These are phyloP conservation scores for Stenichneumon culpator DNA, from an alignment of 2,888 invertebrate genomes.

Conservation along the genomic window DNA sequence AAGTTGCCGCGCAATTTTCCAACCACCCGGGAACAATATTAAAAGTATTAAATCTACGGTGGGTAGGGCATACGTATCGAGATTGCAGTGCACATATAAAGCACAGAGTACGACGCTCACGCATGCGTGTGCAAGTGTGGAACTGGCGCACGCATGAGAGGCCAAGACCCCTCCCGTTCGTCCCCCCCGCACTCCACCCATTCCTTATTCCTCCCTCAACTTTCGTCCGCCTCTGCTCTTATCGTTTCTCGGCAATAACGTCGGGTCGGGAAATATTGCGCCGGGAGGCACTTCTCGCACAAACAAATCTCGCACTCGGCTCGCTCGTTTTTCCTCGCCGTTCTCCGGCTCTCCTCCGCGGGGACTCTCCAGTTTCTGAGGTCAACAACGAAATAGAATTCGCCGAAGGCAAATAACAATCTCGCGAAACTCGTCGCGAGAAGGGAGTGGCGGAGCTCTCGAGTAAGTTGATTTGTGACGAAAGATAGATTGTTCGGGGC, in stretches of 20 bases:
- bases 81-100: slow-evolving; percentile 1
- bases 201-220: slow-evolving; percentile 18
- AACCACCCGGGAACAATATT: slow-evolving; percentile 52
- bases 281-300: slow-evolving; percentile 60
- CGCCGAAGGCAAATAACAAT: slow-evolving; percentile 48
- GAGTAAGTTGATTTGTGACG: slow-evolving; percentile 16
- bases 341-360: slow-evolving; percentile 12
- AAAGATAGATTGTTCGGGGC: background rate
- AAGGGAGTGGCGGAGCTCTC: background rate
- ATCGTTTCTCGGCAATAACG: slow-evolving; percentile 65
- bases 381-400: slow-evolving; percentile 55
- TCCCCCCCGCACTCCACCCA: background rate
- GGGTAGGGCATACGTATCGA: slow-evolving; percentile 33
- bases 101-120: background rate
- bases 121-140: slow-evolving; percentile 28
- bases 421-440: slow-evolving; percentile 20
- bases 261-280: slow-evolving; percentile 63
- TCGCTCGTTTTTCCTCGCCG: slow-evolving; percentile 39
- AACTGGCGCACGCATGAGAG: slow-evolving; percentile 31
- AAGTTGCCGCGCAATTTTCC: slow-evolving; percentile 56
- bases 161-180: slow-evolving; percentile 5
- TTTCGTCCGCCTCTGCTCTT: slow-evolving; percentile 40
- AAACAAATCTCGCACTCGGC: slow-evolving; percentile 65
- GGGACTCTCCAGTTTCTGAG: slow-evolving; percentile 27
- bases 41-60: slow-evolving; percentile 59